Evolutionary conservation across 2,888 invertebrate genomes (phyloP), one percentile per base, ranked within the genome.

Genomic region (Rapana venosa): DNA sequence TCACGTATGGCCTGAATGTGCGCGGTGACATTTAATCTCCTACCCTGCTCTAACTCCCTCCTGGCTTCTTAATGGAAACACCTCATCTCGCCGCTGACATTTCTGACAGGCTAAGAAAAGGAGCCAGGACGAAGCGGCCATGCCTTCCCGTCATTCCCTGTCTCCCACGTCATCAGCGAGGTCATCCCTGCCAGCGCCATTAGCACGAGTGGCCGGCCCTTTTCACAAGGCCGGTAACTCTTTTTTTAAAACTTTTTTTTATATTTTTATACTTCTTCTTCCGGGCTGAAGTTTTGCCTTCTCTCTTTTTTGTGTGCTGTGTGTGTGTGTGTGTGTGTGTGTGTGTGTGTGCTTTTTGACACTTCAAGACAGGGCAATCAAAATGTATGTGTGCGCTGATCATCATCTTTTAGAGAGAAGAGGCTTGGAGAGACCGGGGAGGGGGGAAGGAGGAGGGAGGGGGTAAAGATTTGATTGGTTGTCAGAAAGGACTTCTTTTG

Each of bases 61-160:
- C 22, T 5, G 58, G 47, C 58, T 84, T 17, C 84, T 84, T 84
- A 84, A 84, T 84, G 84, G 84, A 84, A 84, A 84, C 84, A 84
- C 26, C 84, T 84, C 56, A 84, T 84, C 84, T 84, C 30, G 4
- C 4, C 20, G 26, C 84, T 84, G 84, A 58, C 84, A 84, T 47
- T 84, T 84, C 35, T 56, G 84, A 84, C 84, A 84, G 30, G 84
- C 84, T 26, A 58, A 84, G 84, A 84, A 84, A 84, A 83, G 58
- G 58, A 30, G 32, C 58, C 84, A 32, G 84, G 84, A 84, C 30
- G 84, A 58, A 84, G 58, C 58, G 26, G 30, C 84, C 84, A 13
- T n/a, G 84, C 84, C 30, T 84, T 30, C 30, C 84, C n/a, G 56
- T 58, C 58, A 84, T 58, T 58, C 58, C 84, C 58, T n/a, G 84